phyloP scores from a whole-genome alignment of 1,140 invertebrate genomes.

The Chymomyza costata region DNA sequence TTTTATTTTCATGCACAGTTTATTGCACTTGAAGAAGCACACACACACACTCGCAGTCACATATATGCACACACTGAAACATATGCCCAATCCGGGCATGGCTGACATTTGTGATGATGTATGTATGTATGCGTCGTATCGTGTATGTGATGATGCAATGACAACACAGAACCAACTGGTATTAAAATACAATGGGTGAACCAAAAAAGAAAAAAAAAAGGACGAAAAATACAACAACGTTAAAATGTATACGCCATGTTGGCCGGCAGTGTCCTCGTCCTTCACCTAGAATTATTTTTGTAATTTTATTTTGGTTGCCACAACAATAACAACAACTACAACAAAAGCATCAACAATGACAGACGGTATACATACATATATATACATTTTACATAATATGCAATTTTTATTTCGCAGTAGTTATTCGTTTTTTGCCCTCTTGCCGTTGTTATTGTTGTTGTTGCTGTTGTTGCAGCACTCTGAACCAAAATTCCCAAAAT shows the following conservation, averaged over 20 bases:
- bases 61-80: too few species aligned
- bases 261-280: slow-evolving; percentile 58
- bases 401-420: slow-evolving; percentile 69
- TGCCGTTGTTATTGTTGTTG: slow-evolving; percentile 6
- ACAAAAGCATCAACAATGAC: slow-evolving; percentile 27
- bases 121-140: slow-evolving; percentile 1
- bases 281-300: slow-evolving; percentile 75
- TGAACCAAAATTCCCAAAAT: slow-evolving; percentile 12
- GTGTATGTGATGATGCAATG: slow-evolving; percentile 32
- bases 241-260: slow-evolving; percentile 50
- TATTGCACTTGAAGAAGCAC: slow-evolving; percentile 67
- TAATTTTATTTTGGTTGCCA: slow-evolving; percentile 35
- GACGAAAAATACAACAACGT: slow-evolving; percentile 32
- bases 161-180: slow-evolving; percentile 32
- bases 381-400: slow-evolving; percentile 72
- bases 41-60: background rate
- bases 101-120: background rate
- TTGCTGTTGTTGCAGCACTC: slow-evolving; percentile 23
- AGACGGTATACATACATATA: too few species aligned
- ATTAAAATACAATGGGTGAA: slow-evolving; percentile 50
- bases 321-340: slow-evolving; percentile 23
- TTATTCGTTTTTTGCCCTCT: slow-evolving; percentile 1
- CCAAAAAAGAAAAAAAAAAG: slow-evolving; percentile 16
- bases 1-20: slow-evolving; percentile 57
- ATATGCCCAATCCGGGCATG: too few species aligned